Evolutionary conservation across 1,140 invertebrate genomes (phyloP).

Genomic region (Drosophila sucinea): DNA sequence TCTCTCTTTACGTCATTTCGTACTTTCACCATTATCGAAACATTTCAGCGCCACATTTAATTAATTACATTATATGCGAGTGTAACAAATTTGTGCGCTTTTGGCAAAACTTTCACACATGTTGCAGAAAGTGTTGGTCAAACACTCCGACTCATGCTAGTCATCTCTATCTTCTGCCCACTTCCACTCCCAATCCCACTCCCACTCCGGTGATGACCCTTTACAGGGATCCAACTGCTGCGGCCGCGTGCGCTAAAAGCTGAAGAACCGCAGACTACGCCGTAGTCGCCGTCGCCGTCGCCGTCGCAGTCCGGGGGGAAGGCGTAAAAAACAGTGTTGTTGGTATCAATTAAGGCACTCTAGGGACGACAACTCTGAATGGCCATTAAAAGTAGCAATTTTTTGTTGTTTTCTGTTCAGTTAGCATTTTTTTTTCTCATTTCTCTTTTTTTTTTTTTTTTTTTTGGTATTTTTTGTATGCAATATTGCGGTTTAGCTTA

Average conservation of each 20-base stretch:
- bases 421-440: neutral
- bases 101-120: conserved; percentile 29
- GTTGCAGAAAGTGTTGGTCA: conserved; percentile 37
- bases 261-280: conserved; percentile 51
- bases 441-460: conserved; percentile 14
- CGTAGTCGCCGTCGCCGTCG: conserved; percentile 1
- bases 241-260: conserved; percentile 70
- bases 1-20: conserved; percentile 1
- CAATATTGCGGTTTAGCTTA: conserved; percentile 60
- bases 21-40: conserved; percentile 22
- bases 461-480: conserved; percentile 23
- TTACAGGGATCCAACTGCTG: conserved; percentile 52
- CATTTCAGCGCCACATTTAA: conserved; percentile 47
- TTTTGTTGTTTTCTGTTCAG: neutral
- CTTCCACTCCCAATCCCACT: too few species aligned
- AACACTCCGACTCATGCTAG: neutral
- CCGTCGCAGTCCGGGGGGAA: neutral
- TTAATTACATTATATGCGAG: conserved; percentile 38
- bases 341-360: conserved; percentile 59
- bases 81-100: conserved; percentile 40
- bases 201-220: conserved; percentile 5
- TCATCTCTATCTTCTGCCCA: too few species aligned
- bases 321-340: conserved; percentile 29
- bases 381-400: conserved; percentile 48
- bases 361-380: conserved; percentile 44